These are phyloP conservation scores for Brachyistius frenatus DNA, from an alignment of 2,113 vertebrate genomes.

Conservation along the genomic window DNA sequence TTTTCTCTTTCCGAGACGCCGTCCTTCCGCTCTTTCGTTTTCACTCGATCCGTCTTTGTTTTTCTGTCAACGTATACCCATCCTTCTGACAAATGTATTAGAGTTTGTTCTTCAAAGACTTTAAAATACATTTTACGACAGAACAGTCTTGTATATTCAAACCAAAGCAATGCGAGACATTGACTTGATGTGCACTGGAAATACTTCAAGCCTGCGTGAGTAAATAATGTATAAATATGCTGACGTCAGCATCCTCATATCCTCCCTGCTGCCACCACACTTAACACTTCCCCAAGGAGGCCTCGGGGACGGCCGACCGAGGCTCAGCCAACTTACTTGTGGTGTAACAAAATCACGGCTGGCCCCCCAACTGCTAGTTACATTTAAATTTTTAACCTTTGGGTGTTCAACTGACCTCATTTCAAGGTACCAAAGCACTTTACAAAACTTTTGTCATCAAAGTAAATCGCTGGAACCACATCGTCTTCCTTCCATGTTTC, in stretches of 20 bases:
- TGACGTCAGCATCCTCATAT: slow-evolving; percentile 38
- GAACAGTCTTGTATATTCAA: neutral
- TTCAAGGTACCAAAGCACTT: neutral
- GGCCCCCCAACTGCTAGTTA: neutral
- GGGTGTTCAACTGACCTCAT: neutral
- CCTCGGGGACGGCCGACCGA: neutral
- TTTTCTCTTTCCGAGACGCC: neutral
- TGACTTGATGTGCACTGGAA: neutral
- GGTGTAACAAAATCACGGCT: neutral
- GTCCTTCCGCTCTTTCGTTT: neutral
- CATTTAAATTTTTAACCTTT: neutral
- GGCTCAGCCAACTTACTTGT: neutral
- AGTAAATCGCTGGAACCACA: neutral
- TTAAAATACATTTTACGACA: neutral
- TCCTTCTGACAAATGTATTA: neutral
- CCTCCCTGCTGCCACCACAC: slow-evolving; percentile 1
- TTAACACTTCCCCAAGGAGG: slow-evolving; percentile 12
- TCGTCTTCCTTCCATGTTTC: no score
- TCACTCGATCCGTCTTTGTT: neutral
- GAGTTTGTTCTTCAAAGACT: slow-evolving; percentile 6
- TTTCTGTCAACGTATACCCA: neutral
- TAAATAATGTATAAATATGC: slow-evolving; percentile 49
- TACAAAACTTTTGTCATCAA: neutral
- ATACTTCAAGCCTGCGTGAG: neutral
- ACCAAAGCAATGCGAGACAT: neutral